A percentile compares a stretch with the other conserved stretches of the same genome.
phyloP scores from a whole-genome alignment of 1,140 invertebrate species.

The Bombus soroeensis region DNA sequence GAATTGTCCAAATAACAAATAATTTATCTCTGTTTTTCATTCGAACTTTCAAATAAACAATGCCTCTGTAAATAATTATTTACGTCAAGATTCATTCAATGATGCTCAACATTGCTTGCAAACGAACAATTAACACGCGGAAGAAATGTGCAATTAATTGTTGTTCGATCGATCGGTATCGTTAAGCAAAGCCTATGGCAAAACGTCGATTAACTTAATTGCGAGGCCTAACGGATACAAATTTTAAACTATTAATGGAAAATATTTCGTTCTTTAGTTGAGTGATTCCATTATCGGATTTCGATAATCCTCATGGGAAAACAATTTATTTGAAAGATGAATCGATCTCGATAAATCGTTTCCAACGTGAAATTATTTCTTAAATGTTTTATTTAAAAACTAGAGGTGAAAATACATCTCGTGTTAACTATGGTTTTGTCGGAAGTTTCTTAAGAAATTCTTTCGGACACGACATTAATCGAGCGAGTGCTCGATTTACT shows the following conservation, averaged over 20 bases:
- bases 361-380: background rate
- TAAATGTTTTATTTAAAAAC: background rate
- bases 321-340: background rate
- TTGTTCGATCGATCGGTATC: background rate
- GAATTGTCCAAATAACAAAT: no score
- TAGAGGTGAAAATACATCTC: background rate
- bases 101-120: no score
- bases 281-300: background rate
- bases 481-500: background rate
- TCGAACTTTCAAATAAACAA: no score
- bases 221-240: constrained; percentile 8
- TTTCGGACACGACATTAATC: background rate
- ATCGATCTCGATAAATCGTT: constrained; percentile 21
- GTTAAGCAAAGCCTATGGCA: background rate
- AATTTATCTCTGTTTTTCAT: no score
- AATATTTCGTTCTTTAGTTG: background rate
- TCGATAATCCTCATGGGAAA: background rate
- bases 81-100: no score
- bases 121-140: background rate
- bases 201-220: background rate
- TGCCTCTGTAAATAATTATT: no score
- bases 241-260: background rate
- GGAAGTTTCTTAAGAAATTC: background rate
- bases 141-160: constrained; percentile 29
- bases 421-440: background rate